These are phyloP conservation scores for Centropyge bicolor DNA, from an alignment of 2,797 vertebrate species.

Conservation along the genomic window DNA sequence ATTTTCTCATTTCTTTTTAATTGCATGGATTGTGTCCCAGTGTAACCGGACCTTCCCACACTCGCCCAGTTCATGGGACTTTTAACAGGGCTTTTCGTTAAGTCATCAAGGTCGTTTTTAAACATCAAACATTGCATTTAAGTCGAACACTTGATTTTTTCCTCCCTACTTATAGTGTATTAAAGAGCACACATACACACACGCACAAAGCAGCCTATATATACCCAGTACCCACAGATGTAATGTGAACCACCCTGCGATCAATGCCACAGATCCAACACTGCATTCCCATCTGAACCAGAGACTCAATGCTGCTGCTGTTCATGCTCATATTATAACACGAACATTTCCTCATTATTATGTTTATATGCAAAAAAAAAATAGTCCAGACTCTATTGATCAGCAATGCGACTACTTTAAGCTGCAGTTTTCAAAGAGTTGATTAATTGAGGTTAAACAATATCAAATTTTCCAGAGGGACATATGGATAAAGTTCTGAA, in stretches of 20 bases:
- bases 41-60: conserved; percentile 64
- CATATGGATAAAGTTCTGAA: neutral
- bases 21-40: conserved; percentile 64
- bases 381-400: neutral
- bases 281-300: conserved; percentile 24
- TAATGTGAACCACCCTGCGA: conserved; percentile 26
- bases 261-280: conserved; percentile 37
- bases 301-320: neutral
- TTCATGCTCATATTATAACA: neutral
- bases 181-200: neutral
- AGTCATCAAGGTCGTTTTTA: neutral
- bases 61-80: conserved; percentile 27
- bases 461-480: neutral
- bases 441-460: neutral
- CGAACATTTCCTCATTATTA: neutral
- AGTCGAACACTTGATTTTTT: neutral
- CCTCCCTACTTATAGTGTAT: neutral
- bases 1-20: conserved; percentile 81
- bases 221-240: conserved; percentile 10
- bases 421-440: neutral
- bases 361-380: neutral
- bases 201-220: conserved; percentile 2
- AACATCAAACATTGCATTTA: conserved; percentile 4
- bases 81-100: conserved; percentile 22
- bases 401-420: neutral